Evolutionary conservation across 2,888 invertebrate species (phyloP).

Genomic region (Parnassius smintheus): DNA sequence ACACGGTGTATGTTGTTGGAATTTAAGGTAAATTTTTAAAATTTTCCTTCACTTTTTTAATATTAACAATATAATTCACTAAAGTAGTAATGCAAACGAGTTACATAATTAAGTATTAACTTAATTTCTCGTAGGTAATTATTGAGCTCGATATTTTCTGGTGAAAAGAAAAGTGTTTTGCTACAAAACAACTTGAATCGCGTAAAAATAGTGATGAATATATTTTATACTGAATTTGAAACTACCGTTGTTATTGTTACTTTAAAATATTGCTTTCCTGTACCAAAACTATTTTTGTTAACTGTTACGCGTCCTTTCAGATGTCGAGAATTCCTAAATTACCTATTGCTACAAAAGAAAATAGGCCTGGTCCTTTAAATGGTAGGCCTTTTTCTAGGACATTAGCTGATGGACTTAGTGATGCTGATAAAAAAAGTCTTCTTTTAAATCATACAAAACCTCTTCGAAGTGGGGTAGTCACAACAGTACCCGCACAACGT

Average conservation of each 20-base stretch:
- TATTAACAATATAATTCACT: no score
- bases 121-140: no score
- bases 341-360: constrained; percentile 63
- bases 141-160: no score
- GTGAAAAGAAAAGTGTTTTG: no score
- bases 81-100: no score
- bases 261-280: no score
- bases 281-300: no score
- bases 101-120: no score
- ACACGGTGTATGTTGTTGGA: constrained; percentile 16
- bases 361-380: constrained; percentile 55
- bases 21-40: constrained; percentile 14
- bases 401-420: constrained; percentile 60
- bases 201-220: no score
- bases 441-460: constrained; percentile 69
- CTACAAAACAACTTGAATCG: no score
- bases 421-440: constrained; percentile 64
- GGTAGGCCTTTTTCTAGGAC: constrained; percentile 49
- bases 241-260: no score
- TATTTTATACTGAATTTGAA: no score
- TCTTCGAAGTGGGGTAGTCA: constrained; percentile 37
- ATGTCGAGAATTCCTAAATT: constrained; percentile 75
- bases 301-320: constrained; percentile 43
- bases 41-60: neutral
- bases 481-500: constrained; percentile 50